Conservation (phyloP, 2,888 invertebrate genomes). For the Meganola albula region DNA sequence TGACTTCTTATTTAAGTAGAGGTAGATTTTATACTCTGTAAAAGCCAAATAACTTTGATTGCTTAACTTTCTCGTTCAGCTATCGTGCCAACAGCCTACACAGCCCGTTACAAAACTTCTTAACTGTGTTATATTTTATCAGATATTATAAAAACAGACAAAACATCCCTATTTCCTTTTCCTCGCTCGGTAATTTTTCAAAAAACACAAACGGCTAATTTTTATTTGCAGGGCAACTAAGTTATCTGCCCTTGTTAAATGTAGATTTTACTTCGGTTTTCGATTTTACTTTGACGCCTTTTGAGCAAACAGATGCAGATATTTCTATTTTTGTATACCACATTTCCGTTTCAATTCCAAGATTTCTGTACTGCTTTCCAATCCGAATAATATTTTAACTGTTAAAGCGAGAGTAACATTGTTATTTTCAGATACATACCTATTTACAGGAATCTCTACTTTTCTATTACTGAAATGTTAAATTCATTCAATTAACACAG, state of each 20-base stretch:
- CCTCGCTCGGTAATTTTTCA: conserved; percentile 7
- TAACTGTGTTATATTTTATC: conserved; percentile 15
- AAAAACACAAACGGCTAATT: conserved; percentile 11
- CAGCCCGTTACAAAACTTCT: conserved; percentile 19
- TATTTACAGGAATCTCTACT: too few species aligned
- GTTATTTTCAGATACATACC: too few species aligned
- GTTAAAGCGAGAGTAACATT: too few species aligned
- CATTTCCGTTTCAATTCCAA: conserved; percentile 14
- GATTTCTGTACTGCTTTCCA: conserved; percentile 6
- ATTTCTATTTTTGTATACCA: conserved; percentile 18
- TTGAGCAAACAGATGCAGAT: too few species aligned
- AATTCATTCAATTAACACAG: too few species aligned
- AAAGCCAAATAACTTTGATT: conserved; percentile 29
- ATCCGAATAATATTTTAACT: too few species aligned
- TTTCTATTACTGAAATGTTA: too few species aligned
- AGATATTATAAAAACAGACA: conserved; percentile 13
- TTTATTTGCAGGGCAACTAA: conserved; percentile 8
- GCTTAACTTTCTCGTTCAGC: conserved; percentile 18
- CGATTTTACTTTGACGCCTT: too few species aligned
- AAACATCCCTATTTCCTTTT: conserved; percentile 5
- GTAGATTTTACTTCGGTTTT: too few species aligned
- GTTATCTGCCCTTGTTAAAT: neutral
- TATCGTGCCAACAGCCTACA: conserved; percentile 18
- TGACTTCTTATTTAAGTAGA: conserved; percentile 21
- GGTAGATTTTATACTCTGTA: conserved; percentile 18